phyloP scores from a whole-genome alignment of 2,888 invertebrate genomes.

The Troglohyphantes excavatus region DNA sequence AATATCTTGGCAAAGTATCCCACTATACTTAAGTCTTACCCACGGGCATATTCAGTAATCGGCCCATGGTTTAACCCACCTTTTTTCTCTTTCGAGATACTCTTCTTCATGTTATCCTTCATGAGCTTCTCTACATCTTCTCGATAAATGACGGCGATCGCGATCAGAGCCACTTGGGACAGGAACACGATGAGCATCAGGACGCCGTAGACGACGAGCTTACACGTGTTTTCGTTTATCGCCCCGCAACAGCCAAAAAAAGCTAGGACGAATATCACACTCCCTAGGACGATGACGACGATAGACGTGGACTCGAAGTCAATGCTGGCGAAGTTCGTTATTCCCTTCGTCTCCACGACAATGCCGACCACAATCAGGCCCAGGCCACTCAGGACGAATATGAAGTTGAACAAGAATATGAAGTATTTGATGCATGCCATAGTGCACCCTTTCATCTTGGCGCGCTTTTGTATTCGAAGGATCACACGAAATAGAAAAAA shows the following conservation, averaged over 20 bases:
- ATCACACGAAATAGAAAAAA: too few species aligned
- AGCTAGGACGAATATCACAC: not conserved
- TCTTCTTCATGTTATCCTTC: not conserved
- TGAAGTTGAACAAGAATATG: not conserved
- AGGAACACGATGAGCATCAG: not conserved
- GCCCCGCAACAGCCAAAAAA: slow-evolving; percentile 2
- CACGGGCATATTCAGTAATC: too few species aligned
- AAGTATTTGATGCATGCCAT: not conserved
- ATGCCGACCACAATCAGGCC: not conserved
- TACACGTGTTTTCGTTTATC: not conserved
- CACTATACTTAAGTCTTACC: too few species aligned
- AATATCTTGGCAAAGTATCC: too few species aligned
- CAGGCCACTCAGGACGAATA: not conserved
- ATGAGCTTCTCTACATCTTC: not conserved
- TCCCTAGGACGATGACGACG: not conserved
- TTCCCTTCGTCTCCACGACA: not conserved
- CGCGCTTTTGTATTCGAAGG: too few species aligned
- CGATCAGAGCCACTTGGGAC: not conserved
- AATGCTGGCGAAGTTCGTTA: not conserved
- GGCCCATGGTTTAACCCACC: too few species aligned
- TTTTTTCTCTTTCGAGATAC: not conserved
- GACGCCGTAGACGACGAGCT: not conserved
- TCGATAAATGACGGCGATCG: not conserved
- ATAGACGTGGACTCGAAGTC: not conserved
- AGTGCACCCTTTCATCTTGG: too few species aligned